These are phyloP conservation scores for Acipenser transmontanus DNA, from an alignment of 2,797 vertebrate species.

Conservation along the genomic window DNA sequence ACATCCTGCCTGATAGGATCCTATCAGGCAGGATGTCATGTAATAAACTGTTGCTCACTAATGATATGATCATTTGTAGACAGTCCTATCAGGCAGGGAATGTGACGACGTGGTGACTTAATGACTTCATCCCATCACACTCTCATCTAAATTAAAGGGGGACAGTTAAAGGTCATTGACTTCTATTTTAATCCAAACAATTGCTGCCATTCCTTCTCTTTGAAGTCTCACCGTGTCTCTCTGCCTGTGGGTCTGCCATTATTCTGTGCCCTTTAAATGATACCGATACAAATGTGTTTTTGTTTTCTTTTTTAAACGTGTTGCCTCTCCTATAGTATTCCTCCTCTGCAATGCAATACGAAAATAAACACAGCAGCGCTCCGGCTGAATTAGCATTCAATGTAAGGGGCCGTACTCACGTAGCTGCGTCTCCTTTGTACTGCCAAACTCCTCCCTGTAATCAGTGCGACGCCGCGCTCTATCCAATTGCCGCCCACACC, in stretches of 20 bases:
- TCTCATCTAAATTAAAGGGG: constrained; percentile 20
- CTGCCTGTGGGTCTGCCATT: too few relatives aligned
- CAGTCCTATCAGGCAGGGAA: constrained; percentile 14
- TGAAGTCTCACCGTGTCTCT: not conserved
- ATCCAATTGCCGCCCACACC: too few relatives aligned
- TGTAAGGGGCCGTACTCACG: too few relatives aligned
- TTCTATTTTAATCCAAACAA: constrained; percentile 24
- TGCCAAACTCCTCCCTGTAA: too few relatives aligned
- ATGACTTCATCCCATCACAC: constrained; percentile 26
- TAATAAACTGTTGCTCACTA: not conserved
- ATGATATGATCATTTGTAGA: too few relatives aligned
- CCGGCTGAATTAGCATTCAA: too few relatives aligned
- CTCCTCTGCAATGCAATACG: too few relatives aligned
- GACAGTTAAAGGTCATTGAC: not conserved
- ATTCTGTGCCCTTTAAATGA: not conserved
- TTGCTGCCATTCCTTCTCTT: constrained; percentile 8
- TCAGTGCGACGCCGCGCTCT: too few relatives aligned
- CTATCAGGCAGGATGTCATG: not conserved
- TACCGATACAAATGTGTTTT: not conserved
- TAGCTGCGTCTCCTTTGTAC: too few relatives aligned
- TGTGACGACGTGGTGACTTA: constrained; percentile 13
- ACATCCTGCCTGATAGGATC: too few relatives aligned
- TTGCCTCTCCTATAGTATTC: too few relatives aligned
- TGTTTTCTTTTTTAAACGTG: not conserved
- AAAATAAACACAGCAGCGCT: too few relatives aligned